Conservation (phyloP, 2,797 vertebrate genomes). For the Acrocephalus scirpaceus region DNA sequence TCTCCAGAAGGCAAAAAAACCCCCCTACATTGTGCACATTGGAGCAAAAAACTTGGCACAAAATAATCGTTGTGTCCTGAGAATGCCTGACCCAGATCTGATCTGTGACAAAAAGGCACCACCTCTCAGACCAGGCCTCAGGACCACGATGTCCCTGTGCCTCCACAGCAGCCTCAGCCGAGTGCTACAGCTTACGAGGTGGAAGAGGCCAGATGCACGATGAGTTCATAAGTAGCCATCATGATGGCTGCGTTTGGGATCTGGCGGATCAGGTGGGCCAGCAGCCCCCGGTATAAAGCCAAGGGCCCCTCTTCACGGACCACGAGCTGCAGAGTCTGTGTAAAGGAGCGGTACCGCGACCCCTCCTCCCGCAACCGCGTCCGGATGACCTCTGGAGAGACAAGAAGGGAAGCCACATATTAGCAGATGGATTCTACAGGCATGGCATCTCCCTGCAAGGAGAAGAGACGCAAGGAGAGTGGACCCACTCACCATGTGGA, state of each 20-base stretch:
- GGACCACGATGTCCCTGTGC: background rate
- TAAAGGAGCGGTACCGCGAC: slow-evolving; percentile 57
- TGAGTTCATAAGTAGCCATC: slow-evolving; percentile 71
- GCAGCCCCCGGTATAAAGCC: slow-evolving; percentile 67
- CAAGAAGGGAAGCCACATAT: background rate
- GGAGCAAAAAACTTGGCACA: background rate
- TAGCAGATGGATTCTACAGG: background rate
- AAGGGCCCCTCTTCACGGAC: slow-evolving; percentile 53
- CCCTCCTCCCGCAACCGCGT: slow-evolving; percentile 71
- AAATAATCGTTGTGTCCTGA: background rate
- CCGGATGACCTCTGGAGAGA: slow-evolving; percentile 63
- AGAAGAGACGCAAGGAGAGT: background rate
- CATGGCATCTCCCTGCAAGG: background rate
- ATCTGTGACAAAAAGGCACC: background rate
- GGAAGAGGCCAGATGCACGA: slow-evolving; percentile 37
- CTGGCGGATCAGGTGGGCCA: slow-evolving; percentile 67
- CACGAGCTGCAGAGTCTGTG: slow-evolving; percentile 67
- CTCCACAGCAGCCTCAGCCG: background rate
- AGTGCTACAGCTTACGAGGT: background rate
- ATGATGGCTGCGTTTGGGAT: slow-evolving; percentile 69
- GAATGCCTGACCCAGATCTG: background rate
- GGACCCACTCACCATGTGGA: slow-evolving; percentile 62
- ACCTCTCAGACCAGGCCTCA: background rate
- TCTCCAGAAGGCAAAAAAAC: background rate
- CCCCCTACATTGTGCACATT: background rate